A percentile compares a stretch with the other conserved stretches of the same genome.
Evolutionary conservation across 2,888 invertebrate genomes (phyloP).

Genomic region (Megalurothrips usitatus): DNA sequence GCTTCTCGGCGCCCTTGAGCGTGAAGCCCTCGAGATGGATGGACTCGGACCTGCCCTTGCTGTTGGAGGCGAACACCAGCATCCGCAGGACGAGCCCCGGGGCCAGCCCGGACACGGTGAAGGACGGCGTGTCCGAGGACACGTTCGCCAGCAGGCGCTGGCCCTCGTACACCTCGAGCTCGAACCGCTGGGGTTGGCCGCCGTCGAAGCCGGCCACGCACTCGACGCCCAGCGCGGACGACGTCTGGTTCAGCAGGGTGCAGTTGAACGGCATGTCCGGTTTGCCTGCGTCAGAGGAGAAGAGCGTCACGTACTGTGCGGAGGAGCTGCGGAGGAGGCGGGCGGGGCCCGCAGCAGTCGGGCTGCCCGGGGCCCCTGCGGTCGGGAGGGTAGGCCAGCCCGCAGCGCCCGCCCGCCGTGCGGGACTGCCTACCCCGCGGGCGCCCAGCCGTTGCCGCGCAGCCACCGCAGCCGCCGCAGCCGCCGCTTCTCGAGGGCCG

Average conservation of each 20-base stretch:
- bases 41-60: slow-evolving; percentile 73
- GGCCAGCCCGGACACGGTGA: slow-evolving; percentile 71
- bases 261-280: slow-evolving; percentile 76
- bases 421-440: background rate
- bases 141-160: slow-evolving; percentile 62
- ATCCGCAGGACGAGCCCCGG: slow-evolving; percentile 74
- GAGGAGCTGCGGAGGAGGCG: background rate
- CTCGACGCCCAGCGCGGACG: slow-evolving; percentile 67
- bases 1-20: slow-evolving; percentile 69
- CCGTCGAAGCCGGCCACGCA: slow-evolving; percentile 72
- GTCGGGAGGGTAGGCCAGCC: background rate
- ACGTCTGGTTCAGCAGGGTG: slow-evolving; percentile 70
- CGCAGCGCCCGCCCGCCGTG: background rate
- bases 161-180: slow-evolving; percentile 68
- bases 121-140: slow-evolving; percentile 65
- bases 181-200: slow-evolving; percentile 67
- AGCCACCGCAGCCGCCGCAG: background rate
- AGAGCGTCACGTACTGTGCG: background rate
- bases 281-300: slow-evolving; percentile 51
- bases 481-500: too few species aligned
- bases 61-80: slow-evolving; percentile 75
- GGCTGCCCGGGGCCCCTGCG: background rate
- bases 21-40: slow-evolving; percentile 67
- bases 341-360: too few species aligned
- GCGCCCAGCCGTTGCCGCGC: background rate